Percentiles rank a stretch among this genome's conserved stretches.
phyloP scores from a whole-genome alignment of 2,888 invertebrate genomes.

The Drosophila basisetae region DNA sequence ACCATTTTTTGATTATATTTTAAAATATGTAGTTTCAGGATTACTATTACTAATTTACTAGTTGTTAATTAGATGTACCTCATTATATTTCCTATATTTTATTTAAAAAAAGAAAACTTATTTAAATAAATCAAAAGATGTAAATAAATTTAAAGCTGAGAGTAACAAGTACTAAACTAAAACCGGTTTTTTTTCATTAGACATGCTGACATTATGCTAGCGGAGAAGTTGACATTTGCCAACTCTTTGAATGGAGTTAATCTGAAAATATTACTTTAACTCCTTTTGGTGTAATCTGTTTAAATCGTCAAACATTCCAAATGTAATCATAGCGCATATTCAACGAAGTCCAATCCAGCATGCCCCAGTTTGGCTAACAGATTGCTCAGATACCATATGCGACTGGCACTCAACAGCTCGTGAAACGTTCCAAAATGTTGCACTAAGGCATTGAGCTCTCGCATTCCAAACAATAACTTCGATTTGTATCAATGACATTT shows the following conservation, averaged over 20 bases:
- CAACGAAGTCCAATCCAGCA: conserved; percentile 3
- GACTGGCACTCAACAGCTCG: conserved; percentile 7
- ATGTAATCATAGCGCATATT: not conserved
- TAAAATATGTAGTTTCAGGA: not conserved
- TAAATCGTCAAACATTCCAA: not conserved
- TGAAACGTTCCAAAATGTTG: conserved; percentile 25
- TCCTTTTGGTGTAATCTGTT: not conserved
- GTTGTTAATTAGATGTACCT: not conserved
- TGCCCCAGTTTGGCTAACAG: not conserved
- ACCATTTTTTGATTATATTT: not conserved
- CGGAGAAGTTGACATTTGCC: not conserved
- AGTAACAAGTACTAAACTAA: not conserved
- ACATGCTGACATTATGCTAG: not conserved
- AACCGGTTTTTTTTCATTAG: not conserved
- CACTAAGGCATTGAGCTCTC: conserved; percentile 15
- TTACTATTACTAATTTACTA: not conserved
- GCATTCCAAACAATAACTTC: conserved; percentile 55
- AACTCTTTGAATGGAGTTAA: not conserved
- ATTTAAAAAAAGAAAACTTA: not conserved
- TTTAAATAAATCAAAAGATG: not conserved
- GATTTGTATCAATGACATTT: conserved; percentile 73
- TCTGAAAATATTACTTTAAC: too few species aligned
- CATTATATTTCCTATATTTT: not conserved
- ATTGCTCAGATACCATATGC: conserved; percentile 26
- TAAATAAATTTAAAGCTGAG: not conserved